A percentile compares a stretch with the other conserved stretches of the same genome.
Evolutionary conservation across 1,140 invertebrate genomes (phyloP).

Genomic region (Halesus radiatus): DNA sequence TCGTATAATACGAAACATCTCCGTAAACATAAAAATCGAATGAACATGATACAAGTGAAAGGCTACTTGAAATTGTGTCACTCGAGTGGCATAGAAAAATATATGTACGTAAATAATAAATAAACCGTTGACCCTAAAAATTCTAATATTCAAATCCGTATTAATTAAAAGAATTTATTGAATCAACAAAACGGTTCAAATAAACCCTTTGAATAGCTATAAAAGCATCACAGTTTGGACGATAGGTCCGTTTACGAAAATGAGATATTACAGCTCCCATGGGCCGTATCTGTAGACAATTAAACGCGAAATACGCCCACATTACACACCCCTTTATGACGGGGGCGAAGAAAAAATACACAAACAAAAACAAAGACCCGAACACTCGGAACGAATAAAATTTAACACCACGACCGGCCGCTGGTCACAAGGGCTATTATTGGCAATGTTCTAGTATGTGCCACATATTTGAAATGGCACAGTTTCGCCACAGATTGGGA

Average conservation of each 20-base stretch:
- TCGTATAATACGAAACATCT: too few relatives aligned
- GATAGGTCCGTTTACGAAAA: constrained; percentile 34
- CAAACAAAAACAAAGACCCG: constrained; percentile 36
- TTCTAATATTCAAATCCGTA: too few relatives aligned
- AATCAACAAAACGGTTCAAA: background rate
- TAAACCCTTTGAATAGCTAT: constrained; percentile 1
- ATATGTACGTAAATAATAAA: too few relatives aligned
- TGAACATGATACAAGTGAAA: too few relatives aligned
- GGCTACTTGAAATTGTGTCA: too few relatives aligned
- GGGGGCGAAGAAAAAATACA: constrained; percentile 37
- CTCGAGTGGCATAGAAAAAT: too few relatives aligned
- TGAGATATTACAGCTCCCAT: constrained; percentile 30
- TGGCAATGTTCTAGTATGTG: constrained; percentile 42
- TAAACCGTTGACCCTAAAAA: too few relatives aligned
- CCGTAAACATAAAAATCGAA: too few relatives aligned
- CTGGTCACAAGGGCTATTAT: constrained; percentile 34
- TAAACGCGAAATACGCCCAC: constrained; percentile 41
- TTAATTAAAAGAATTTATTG: too few relatives aligned
- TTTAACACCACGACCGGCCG: constrained; percentile 47
- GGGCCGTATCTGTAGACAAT: constrained; percentile 50
- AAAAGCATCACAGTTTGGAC: constrained; percentile 5
- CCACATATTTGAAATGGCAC: constrained; percentile 27
- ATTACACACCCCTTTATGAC: constrained; percentile 33
- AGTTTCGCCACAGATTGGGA: constrained; percentile 46
- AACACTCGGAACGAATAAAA: constrained; percentile 51